Evolutionary conservation across 2,888 invertebrate genomes (phyloP).

Genomic region (Sinentomon sp.): DNA sequence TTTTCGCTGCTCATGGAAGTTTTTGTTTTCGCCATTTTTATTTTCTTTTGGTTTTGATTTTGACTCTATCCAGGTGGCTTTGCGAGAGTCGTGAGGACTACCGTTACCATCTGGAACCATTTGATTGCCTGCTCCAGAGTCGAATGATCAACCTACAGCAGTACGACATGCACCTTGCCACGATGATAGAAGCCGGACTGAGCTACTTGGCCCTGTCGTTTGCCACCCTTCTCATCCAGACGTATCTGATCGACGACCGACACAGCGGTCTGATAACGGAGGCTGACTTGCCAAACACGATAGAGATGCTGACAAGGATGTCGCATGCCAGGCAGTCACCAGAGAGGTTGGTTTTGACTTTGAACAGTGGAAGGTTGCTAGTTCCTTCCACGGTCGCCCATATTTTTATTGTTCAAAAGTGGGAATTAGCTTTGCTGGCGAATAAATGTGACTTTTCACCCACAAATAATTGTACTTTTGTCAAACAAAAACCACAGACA

Average conservation of each 20-base stretch:
- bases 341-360: slow-evolving; percentile 48
- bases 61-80: slow-evolving; percentile 23
- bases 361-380: no score
- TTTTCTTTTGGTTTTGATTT: background rate
- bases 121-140: slow-evolving; percentile 59
- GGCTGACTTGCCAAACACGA: slow-evolving; percentile 57
- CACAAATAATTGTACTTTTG: no score
- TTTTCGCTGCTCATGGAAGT: slow-evolving; percentile 5
- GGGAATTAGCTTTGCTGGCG: no score
- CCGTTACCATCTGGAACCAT: slow-evolving; percentile 68
- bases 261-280: slow-evolving; percentile 41
- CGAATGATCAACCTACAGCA: slow-evolving; percentile 55
- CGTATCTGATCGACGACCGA: slow-evolving; percentile 60
- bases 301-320: slow-evolving; percentile 52
- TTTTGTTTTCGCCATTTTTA: slow-evolving; percentile 1
- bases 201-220: slow-evolving; percentile 55
- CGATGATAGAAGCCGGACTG: slow-evolving; percentile 59
- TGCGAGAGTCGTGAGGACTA: slow-evolving; percentile 69
- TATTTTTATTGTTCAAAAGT: no score
- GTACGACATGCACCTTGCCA: slow-evolving; percentile 49
- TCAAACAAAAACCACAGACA: no score
- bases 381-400: no score
- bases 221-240: slow-evolving; percentile 68
- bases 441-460: no score
- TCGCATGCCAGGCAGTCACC: slow-evolving; percentile 47